A percentile compares a stretch with the other conserved stretches of the same genome.
Evolutionary conservation across 30 jellyfish, hydroid and myxozoan species (phyloP).

Genomic region (Aurelia aurita): DNA sequence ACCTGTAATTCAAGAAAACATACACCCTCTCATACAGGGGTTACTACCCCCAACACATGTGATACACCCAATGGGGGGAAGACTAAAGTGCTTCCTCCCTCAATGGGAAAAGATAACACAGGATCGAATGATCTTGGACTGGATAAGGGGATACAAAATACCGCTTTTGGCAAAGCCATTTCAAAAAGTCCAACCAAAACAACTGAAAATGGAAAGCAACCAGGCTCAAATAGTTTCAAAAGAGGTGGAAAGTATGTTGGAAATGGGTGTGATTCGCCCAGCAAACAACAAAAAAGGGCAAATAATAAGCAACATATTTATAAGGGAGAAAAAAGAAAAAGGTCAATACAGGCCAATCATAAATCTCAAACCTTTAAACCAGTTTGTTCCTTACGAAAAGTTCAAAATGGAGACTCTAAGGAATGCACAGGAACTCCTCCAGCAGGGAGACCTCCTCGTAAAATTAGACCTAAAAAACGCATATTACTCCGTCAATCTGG

Average conservation of each 20-base stretch:
- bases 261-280: slow-evolving; percentile 32
- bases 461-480: neutral
- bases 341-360: slow-evolving; percentile 16
- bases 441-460: neutral
- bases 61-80: slow-evolving; percentile 13
- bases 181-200: slow-evolving; percentile 17
- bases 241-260: slow-evolving; percentile 29
- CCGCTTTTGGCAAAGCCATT: slow-evolving; percentile 16
- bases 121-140: slow-evolving; percentile 8
- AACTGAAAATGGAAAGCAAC: neutral
- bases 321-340: slow-evolving; percentile 11
- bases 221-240: slow-evolving; percentile 13
- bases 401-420: neutral
- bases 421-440: neutral
- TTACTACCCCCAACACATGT: neutral
- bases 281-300: neutral
- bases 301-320: slow-evolving; percentile 22
- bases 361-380: slow-evolving; percentile 6
- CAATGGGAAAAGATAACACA: slow-evolving; percentile 15
- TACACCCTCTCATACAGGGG: slow-evolving; percentile 5
- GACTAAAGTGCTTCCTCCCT: slow-evolving; percentile 16
- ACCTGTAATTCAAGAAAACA: slow-evolving; percentile 4
- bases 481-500: neutral
- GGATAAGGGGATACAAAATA: slow-evolving; percentile 26
- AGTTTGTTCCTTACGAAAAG: slow-evolving; percentile 2